phyloP scores from a whole-genome alignment of 2,888 invertebrate species.

The Slavum lentiscoides region DNA sequence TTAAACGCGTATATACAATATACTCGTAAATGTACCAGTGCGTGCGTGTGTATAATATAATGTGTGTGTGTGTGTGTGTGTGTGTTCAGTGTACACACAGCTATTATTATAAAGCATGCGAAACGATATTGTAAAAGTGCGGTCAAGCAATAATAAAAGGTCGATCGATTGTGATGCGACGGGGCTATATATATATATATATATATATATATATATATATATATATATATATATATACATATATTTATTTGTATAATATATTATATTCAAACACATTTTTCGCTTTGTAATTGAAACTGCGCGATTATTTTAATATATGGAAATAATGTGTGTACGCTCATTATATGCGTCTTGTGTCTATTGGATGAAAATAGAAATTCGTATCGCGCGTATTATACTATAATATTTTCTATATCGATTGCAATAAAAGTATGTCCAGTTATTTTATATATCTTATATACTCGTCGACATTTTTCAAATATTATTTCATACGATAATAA shows the following conservation, averaged over 20 bases:
- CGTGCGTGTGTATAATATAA: too few species aligned
- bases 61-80: neutral
- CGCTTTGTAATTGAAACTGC: slow-evolving; percentile 25
- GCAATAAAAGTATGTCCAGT: slow-evolving; percentile 11
- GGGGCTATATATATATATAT: neutral
- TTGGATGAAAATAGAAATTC: slow-evolving; percentile 18
- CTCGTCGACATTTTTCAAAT: slow-evolving; percentile 36
- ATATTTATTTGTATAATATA: slow-evolving; percentile 17
- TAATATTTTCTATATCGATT: slow-evolving; percentile 9
- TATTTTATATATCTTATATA: slow-evolving; percentile 4
- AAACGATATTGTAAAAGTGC: neutral
- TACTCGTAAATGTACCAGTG: too few species aligned
- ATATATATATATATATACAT: too few species aligned
- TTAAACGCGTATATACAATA: too few species aligned
- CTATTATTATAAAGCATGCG: neutral
- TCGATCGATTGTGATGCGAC: slow-evolving; percentile 36
- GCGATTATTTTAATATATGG: slow-evolving; percentile 31
- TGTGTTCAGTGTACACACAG: neutral
- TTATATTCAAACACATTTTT: slow-evolving; percentile 24
- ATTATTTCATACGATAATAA: neutral
- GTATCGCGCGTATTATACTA: neutral
- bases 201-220: neutral
- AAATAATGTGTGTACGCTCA: slow-evolving; percentile 12
- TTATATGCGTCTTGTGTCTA: neutral
- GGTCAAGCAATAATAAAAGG: slow-evolving; percentile 33